These are phyloP conservation scores for Cydia amplana DNA, from an alignment of 1,140 invertebrate genomes.

Conservation along the genomic window DNA sequence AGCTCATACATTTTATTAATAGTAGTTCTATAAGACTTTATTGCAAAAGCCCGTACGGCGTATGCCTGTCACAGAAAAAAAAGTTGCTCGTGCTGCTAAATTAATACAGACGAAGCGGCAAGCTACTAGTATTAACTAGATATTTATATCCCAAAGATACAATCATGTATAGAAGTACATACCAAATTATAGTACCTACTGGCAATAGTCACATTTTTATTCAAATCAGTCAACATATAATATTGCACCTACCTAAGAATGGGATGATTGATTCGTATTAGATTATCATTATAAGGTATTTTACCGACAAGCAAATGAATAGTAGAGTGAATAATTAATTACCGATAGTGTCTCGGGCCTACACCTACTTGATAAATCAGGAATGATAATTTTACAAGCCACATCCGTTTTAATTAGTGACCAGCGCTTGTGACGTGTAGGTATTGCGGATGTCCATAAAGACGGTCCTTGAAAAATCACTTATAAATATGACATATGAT, in stretches of 20 bases:
- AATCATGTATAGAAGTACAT: no score
- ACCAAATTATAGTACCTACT: no score
- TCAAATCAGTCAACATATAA: neutral
- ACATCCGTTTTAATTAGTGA: conserved; percentile 68
- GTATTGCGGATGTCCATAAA: conserved; percentile 31
- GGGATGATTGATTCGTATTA: neutral
- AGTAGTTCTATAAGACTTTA: no score
- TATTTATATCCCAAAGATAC: no score
- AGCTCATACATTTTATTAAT: no score
- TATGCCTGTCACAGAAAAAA: no score
- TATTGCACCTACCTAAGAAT: neutral
- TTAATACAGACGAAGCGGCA: no score
- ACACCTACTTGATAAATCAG: conserved; percentile 63
- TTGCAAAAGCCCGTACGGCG: no score
- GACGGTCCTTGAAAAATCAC: conserved; percentile 23
- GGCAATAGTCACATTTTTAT: no score
- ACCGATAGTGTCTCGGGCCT: conserved; percentile 39
- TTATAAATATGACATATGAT: conserved; percentile 40
- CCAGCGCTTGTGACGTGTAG: conserved; percentile 35
- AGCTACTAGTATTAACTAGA: no score
- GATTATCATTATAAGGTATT: neutral
- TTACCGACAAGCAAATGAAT: neutral
- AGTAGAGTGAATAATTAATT: conserved; percentile 25
- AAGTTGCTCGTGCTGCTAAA: no score
- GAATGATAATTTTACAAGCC: conserved; percentile 56